Evolutionary conservation across 2,113 vertebrate species (phyloP).

Genomic region (Bambusicola thoracicus): DNA sequence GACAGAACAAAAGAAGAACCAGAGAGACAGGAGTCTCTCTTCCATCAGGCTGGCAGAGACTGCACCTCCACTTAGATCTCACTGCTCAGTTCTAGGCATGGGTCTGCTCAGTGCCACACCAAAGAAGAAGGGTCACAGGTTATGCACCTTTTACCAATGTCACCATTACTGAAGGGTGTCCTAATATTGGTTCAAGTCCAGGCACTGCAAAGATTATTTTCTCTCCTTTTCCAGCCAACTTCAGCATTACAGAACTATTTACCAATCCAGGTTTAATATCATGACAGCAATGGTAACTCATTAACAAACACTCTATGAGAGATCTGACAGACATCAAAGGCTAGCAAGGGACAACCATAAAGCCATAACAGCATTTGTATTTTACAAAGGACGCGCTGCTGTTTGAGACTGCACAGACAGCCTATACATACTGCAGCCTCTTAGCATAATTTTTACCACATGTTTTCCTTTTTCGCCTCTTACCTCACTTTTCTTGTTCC

Average conservation of each 20-base stretch:
- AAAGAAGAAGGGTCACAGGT: slow-evolving; percentile 15
- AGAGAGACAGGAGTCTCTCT: neutral
- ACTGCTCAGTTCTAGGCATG: neutral
- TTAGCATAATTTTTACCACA: neutral
- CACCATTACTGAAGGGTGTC: neutral
- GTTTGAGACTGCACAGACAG: neutral
- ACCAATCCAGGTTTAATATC: neutral
- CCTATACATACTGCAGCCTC: neutral
- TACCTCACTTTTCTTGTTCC: neutral
- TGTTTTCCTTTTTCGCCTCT: neutral
- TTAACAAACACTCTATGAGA: neutral
- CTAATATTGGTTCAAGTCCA: neutral
- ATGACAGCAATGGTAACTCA: neutral
- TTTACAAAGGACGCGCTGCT: neutral
- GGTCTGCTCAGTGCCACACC: neutral
- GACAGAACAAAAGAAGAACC: neutral
- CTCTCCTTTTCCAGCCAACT: neutral
- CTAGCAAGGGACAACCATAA: neutral
- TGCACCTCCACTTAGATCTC: neutral
- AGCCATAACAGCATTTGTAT: rapidly evolving
- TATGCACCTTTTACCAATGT: slow-evolving; percentile 10
- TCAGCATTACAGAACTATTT: neutral
- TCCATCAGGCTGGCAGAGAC: neutral
- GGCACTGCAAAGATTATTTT: neutral
- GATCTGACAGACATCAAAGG: neutral